Evolutionary conservation across 2,797 vertebrate species (phyloP).

Genomic region (Myotis pilosus): DNA sequence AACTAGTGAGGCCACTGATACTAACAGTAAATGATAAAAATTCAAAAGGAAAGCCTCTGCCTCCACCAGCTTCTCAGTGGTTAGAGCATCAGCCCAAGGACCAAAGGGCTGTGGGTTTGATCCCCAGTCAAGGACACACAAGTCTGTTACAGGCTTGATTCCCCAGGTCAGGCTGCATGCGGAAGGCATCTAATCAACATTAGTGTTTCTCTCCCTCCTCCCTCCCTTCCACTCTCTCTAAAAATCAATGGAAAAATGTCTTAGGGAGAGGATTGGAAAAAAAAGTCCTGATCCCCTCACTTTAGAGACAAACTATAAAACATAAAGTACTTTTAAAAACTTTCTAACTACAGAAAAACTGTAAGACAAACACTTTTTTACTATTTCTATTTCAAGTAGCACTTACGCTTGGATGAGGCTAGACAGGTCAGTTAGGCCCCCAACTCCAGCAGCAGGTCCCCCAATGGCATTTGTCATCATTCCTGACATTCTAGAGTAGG

Average conservation of each 20-base stretch:
- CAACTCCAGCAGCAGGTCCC: slow-evolving; percentile 94
- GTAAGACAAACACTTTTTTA: slow-evolving; percentile 31
- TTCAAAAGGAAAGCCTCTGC: neutral
- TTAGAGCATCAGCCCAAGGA: too few species aligned
- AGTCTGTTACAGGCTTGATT: too few species aligned
- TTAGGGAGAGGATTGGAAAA: neutral
- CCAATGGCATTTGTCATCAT: slow-evolving; percentile 98
- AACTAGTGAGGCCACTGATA: neutral
- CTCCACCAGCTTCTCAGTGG: too few species aligned
- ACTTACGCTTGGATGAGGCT: slow-evolving; percentile 98
- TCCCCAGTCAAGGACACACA: too few species aligned
- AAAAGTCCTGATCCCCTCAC: neutral
- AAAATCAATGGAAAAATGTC: neutral
- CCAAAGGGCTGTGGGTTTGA: too few species aligned
- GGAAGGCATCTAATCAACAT: too few species aligned
- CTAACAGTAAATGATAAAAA: neutral
- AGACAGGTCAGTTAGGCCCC: slow-evolving; percentile 95
- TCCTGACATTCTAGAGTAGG: slow-evolving; percentile 93
- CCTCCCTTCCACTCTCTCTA: too few species aligned
- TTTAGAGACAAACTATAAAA: slow-evolving; percentile 21
- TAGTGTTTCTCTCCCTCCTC: too few species aligned
- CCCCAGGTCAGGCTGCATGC: too few species aligned
- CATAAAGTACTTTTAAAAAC: neutral
- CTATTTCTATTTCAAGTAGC: slow-evolving; percentile 32
- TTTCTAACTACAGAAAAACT: neutral